Evolutionary conservation across 1,140 invertebrate genomes (phyloP), one percentile per base, ranked within the genome.

Genomic region (Cardiocondyla obscurior): DNA sequence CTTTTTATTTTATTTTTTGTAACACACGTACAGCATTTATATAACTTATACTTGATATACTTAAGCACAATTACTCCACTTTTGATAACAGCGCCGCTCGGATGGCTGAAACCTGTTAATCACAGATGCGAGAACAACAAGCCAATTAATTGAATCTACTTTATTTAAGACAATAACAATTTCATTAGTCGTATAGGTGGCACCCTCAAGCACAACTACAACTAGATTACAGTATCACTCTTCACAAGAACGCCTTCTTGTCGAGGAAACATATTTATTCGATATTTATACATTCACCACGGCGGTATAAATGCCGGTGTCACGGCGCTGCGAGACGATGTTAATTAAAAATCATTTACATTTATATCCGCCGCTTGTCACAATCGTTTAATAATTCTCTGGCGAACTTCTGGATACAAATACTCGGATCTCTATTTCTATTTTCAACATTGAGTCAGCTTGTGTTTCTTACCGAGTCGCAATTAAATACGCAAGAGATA

Each of bases 101-200:
- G 44, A 51, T 65, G 33, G 46, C 62, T 28, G 74, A 19, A 3
- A 74, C 25, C 53, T 74, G 70, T 74, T 74, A 74, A 30, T 74
- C 53, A 33, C 49, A 72, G 69, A 51, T 55, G 30, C 67, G 53
- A 72, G 69, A 62, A 77, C 46, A 39, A 51, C 60, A 33, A 62
- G 28, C 44, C 42, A 33, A 22, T 65, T 28, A 60, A 44, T 51
- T 77, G 3, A 16, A 65, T 14, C 44, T 53, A 74, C 72, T 76
- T 76, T 74, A 74, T 74, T 62, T 77, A 77, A 77, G 74, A 39
- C 60, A 67, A 65, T 77, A 77, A 77, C 74, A 67, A 39, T 77
- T 67, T 77, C 74, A 67, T 77, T 67, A 77, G 60, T 53, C 74
- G 60, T 39, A 16, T 46, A 77, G 74, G 62, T 77, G 60, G 74